These are phyloP conservation scores for Caretta caretta DNA, from an alignment of 2,113 vertebrate species.

Conservation along the genomic window DNA sequence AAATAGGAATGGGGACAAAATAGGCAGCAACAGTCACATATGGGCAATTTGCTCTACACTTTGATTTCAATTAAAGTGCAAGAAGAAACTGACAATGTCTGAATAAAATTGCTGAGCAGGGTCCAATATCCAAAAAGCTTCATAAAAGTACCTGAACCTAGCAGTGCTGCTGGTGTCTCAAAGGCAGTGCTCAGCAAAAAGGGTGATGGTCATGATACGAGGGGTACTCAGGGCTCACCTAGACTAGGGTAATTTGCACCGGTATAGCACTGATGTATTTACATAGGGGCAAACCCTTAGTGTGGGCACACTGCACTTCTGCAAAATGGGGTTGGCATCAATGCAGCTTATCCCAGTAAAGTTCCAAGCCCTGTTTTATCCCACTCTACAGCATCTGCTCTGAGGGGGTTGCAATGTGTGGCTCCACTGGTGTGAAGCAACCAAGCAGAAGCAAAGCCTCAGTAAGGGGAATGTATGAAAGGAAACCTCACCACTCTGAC, in stretches of 20 bases:
- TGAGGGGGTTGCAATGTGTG: neutral
- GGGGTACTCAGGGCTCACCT: neutral
- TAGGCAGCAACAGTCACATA: conserved; percentile 55
- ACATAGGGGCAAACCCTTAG: neutral
- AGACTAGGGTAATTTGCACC: neutral
- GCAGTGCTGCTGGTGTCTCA: neutral
- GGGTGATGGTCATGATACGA: neutral
- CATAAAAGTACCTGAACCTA: neutral
- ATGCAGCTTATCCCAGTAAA: neutral
- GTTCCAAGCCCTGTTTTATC: neutral
- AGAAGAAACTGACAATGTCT: conserved; percentile 67
- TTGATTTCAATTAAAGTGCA: conserved; percentile 71
- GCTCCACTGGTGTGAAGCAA: neutral
- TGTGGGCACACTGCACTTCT: neutral
- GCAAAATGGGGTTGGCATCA: neutral
- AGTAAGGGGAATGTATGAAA: neutral
- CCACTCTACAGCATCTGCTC: neutral
- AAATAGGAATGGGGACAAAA: conserved; percentile 28
- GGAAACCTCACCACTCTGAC: neutral
- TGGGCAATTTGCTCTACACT: conserved; percentile 67
- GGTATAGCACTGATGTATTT: neutral
- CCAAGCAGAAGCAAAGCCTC: neutral
- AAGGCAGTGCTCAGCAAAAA: neutral
- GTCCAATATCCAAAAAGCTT: conserved; percentile 51
- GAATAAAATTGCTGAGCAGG: conserved; percentile 68